A percentile compares a stretch with the other conserved stretches of the same genome.
Conservation (phyloP, 2,797 vertebrate species). For the Enteromius argenteus region DNA sequence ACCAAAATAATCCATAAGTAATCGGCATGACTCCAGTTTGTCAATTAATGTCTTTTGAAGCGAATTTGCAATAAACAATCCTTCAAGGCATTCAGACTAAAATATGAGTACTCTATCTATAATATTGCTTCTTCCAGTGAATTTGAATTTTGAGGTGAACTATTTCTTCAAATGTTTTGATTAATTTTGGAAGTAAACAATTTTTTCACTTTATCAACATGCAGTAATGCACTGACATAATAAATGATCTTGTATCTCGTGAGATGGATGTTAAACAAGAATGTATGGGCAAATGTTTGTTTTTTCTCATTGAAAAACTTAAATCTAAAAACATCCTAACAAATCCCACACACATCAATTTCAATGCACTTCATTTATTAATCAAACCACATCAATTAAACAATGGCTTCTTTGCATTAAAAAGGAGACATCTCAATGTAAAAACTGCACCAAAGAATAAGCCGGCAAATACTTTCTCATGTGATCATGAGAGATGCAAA, state of each 20-base stretch:
- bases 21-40: background rate
- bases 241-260: background rate
- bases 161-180: background rate
- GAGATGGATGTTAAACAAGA: background rate
- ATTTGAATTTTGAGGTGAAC: background rate
- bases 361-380: conserved; percentile 39
- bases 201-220: background rate
- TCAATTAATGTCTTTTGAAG: background rate
- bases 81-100: background rate
- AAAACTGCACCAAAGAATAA: conserved; percentile 2
- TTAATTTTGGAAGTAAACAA: background rate
- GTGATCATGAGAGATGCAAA: conserved; percentile 21
- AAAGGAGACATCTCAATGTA: background rate
- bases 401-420: conserved; percentile 1
- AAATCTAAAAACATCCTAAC: background rate
- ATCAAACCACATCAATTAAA: conserved; percentile 14
- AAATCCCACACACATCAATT: background rate
- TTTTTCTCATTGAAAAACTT: background rate
- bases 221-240: background rate
- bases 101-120: background rate
- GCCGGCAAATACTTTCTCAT: background rate
- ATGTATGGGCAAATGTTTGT: background rate
- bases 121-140: background rate
- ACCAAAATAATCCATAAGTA: background rate
- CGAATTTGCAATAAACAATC: background rate